Evolutionary conservation across 2,797 vertebrate species (phyloP), one percentile per base, ranked within the genome.

Genomic region (Yasuhikotakia modesta): DNA sequence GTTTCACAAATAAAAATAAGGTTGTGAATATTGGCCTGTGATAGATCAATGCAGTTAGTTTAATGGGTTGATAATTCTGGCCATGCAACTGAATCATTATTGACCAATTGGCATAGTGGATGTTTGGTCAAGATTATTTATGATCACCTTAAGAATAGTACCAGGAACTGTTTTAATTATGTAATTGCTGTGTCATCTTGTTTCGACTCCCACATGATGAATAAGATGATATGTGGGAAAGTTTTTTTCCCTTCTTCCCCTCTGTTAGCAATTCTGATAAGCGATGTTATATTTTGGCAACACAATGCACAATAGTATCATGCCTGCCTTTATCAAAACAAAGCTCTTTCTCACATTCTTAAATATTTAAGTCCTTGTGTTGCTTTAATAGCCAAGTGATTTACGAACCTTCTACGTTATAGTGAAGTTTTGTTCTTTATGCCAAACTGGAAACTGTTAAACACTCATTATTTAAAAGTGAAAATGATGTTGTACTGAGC

Each of bases 141-240:
- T 70, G 83, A 81, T 86, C 21, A 24, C 35, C n/a, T n/a, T n/a
- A 39, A 39, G 35, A 39, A 81, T 69, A 86, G 83, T 77, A 76
- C 24, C 70, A 75, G 83, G 81, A 89, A 81, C 85, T 82, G 75
- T 82, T 89, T 86, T 84, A 89, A 85, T 85, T 86, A 83, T 75
- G 81, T 82, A 88, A 84, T 85, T 90, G 87, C 75, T 83, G 82
- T 80, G 76, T 76, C 84, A 84, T 87, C 72, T 32, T 65, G 24
- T 85, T 88, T 81, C 53, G 85, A 39, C 86, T 46, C 17, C 85
- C 69, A 80, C 86, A 81, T 45, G 53, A 81, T 82, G 81, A 84
- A 84, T 79, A 27, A 83, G 77, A 77, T 78, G 65, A 88, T 86
- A 88, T 88, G 89, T 89, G 86, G 87, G 84, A 87, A 30, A 60